These are phyloP conservation scores for Bradypus variegatus DNA, from an alignment of 2,797 vertebrate species.

Conservation along the genomic window DNA sequence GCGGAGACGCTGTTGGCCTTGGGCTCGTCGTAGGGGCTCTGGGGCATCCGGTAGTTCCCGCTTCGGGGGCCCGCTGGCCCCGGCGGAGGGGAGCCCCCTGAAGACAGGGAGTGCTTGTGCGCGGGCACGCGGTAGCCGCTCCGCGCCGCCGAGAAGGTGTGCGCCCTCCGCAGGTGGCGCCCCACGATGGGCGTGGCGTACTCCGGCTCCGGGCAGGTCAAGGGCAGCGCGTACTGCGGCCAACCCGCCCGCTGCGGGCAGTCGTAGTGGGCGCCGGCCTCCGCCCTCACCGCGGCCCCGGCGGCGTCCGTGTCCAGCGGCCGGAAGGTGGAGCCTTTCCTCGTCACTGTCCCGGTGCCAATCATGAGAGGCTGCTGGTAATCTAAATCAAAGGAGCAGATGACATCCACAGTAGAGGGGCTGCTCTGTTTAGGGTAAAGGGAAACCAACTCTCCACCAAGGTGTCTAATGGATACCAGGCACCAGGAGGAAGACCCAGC, in stretches of 20 bases:
- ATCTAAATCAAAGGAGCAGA: constrained; percentile 69
- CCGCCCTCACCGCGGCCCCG: constrained; percentile 56
- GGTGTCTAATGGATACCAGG: background rate
- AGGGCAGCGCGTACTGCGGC: constrained; percentile 82
- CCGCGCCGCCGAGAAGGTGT: constrained; percentile 70
- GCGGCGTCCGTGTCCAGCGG: constrained; percentile 79
- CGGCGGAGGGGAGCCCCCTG: constrained; percentile 51
- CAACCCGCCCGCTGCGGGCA: constrained; percentile 73
- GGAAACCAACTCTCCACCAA: too few relatives aligned
- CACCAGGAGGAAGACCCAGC: background rate
- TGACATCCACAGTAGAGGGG: background rate
- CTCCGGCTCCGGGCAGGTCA: constrained; percentile 80
- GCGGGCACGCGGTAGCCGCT: constrained; percentile 77
- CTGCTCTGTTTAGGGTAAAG: background rate
- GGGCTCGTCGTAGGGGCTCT: constrained; percentile 79
- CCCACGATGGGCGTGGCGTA: constrained; percentile 88
- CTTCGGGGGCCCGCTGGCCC: constrained; percentile 60
- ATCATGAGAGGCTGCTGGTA: constrained; percentile 86
- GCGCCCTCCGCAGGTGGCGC: constrained; percentile 72
- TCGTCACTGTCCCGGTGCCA: constrained; percentile 78
- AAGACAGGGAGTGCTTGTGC: constrained; percentile 74
- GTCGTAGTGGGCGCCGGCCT: constrained; percentile 76
- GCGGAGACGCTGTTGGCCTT: constrained; percentile 63
- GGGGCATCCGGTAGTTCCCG: constrained; percentile 75
- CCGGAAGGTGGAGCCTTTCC: constrained; percentile 87